Evolutionary conservation across 2,797 vertebrate genomes (phyloP).

Genomic region (Acropternis orthonyx): DNA sequence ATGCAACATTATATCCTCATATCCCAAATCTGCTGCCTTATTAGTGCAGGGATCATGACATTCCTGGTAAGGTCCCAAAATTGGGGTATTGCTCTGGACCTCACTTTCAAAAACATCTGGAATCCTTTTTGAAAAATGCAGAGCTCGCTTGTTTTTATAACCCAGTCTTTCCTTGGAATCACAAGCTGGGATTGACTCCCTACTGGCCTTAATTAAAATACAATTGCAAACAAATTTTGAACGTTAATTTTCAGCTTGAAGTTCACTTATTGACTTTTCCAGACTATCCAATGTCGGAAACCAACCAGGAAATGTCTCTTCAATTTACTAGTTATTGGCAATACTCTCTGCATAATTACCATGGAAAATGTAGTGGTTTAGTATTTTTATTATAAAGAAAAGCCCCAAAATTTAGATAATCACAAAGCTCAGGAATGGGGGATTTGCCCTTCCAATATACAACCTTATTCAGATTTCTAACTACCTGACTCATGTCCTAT

Average conservation of each 20-base stretch:
- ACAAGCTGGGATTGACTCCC: neutral
- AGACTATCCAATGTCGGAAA: neutral
- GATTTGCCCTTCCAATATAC: neutral
- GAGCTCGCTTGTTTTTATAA: neutral
- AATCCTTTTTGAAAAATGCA: neutral
- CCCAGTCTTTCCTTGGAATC: neutral
- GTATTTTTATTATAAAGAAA: neutral
- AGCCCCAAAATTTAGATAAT: neutral
- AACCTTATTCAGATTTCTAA: neutral
- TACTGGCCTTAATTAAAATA: neutral
- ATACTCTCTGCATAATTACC: neutral
- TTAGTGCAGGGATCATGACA: rapidly evolving
- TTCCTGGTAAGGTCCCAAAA: neutral
- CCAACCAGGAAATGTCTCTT: neutral
- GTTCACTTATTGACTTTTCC: neutral
- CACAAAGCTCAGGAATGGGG: neutral
- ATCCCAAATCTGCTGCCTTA: rapidly evolving
- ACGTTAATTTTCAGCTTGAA: neutral
- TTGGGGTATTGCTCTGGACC: neutral
- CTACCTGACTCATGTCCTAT: neutral
- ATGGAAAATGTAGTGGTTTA: neutral
- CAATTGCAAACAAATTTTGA: neutral
- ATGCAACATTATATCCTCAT: rapidly evolving
- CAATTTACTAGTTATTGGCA: neutral
- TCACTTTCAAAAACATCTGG: rapidly evolving